Conservation (phyloP, 1,140 invertebrate genomes). For the Eriosoma lanigerum region DNA sequence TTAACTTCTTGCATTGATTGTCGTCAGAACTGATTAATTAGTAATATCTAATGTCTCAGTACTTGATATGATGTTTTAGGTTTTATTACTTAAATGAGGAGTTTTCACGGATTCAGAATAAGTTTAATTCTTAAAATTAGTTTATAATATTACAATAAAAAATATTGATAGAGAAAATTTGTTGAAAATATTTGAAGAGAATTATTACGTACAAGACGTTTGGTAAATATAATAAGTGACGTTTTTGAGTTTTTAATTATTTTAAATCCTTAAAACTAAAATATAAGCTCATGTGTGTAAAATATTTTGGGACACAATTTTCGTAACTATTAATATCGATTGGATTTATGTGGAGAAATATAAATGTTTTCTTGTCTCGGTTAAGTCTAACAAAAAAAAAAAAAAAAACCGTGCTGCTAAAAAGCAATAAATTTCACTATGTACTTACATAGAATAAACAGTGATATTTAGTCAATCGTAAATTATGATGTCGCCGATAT, state of each 20-base stretch:
- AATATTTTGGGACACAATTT: neutral
- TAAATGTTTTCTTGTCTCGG: too few species aligned
- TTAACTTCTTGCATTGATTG: too few species aligned
- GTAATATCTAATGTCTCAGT: too few species aligned
- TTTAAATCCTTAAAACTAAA: too few species aligned
- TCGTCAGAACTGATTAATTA: too few species aligned
- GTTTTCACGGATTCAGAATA: neutral
- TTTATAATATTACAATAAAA: neutral
- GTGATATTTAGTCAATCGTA: neutral
- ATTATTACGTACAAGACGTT: too few species aligned
- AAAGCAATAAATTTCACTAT: conserved; percentile 20
- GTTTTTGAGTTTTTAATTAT: too few species aligned
- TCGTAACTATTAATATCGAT: neutral
- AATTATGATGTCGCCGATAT: neutral
- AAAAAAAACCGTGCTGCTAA: too few species aligned
- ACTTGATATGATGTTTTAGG: too few species aligned
- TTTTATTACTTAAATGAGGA: too few species aligned
- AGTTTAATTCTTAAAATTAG: neutral
- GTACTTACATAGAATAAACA: neutral
- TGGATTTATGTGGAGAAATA: neutral
- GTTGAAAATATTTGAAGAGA: neutral
- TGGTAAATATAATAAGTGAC: too few species aligned
- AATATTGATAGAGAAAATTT: neutral
- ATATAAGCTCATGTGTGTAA: neutral
- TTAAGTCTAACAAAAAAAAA: too few species aligned